A percentile compares a stretch with the other conserved stretches of the same genome.
Evolutionary conservation across 1,140 invertebrate species (phyloP).

Genomic region (Armadillidium nasatum): DNA sequence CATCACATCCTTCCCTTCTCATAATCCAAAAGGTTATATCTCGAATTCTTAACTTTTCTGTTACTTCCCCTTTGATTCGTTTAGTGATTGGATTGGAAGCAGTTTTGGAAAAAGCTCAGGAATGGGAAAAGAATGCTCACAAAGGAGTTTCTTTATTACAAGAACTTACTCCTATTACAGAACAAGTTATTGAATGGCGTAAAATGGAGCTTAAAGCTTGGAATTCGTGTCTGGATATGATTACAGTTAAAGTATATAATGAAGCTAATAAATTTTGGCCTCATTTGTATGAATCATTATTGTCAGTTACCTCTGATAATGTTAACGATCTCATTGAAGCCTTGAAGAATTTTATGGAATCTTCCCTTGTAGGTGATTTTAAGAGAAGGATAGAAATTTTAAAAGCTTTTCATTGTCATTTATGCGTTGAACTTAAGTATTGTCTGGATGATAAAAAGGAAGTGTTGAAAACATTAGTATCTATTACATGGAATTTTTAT

Average conservation of each 20-base stretch:
- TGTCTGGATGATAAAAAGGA: slow-evolving; percentile 49
- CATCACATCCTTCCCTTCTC: slow-evolving; percentile 78
- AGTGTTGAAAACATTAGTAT: slow-evolving; percentile 55
- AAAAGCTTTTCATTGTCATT: slow-evolving; percentile 69
- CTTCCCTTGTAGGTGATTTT: slow-evolving; percentile 77
- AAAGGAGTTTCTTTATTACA: slow-evolving; percentile 71
- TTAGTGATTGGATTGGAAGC: slow-evolving; percentile 87
- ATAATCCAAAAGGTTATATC: slow-evolving; percentile 65
- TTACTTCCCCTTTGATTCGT: slow-evolving; percentile 75
- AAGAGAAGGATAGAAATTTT: slow-evolving; percentile 71
- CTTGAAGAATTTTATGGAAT: slow-evolving; percentile 78
- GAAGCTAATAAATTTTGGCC: slow-evolving; percentile 40
- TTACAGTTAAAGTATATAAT: slow-evolving; percentile 47
- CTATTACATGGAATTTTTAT: slow-evolving; percentile 77
- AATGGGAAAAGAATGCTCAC: slow-evolving; percentile 46
- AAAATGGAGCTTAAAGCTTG: slow-evolving; percentile 82
- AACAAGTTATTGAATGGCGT: slow-evolving; percentile 84
- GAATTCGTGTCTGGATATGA: slow-evolving; percentile 67
- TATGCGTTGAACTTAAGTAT: slow-evolving; percentile 55
- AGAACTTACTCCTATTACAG: slow-evolving; percentile 64
- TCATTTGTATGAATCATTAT: slow-evolving; percentile 35
- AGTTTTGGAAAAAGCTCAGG: slow-evolving; percentile 65
- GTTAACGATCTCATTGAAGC: slow-evolving; percentile 49
- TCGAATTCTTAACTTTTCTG: slow-evolving; percentile 70
- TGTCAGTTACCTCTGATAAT: slow-evolving; percentile 50